Evolutionary conservation across 2,888 invertebrate species (phyloP), one percentile per base, ranked within the genome.

Genomic region (Drosophila austrosaltans): DNA sequence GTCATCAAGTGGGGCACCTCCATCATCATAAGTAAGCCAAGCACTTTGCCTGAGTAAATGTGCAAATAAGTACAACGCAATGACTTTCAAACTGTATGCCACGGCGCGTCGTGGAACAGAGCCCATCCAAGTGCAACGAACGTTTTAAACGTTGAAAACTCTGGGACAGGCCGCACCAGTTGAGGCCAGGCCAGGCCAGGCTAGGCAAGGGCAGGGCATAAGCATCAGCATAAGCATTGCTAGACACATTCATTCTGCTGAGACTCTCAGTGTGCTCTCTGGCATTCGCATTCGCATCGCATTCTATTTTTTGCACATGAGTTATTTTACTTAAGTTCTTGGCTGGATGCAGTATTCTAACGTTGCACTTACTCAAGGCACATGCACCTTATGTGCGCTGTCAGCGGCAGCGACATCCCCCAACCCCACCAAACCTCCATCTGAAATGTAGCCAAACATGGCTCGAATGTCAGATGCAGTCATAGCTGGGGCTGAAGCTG

Each of bases 241-340:
- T 76, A 73, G 74, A 76, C 80, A 74, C 69, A 85, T 72, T 74
- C 75, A 63, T 67, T 68, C 61, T 67, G 25, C 48, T 59, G 42
- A 25, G 25, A 36, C 25, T 69, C 40, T 58, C 42, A 25, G 28
- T 58, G 39, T 54, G 53, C 63, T 63, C 54, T 66, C 63, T 64
- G 63, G 56, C 63, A 79, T 63, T 69, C 69, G 62, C 65, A 30
- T 30, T 30, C 30, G 30, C 30, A 30, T 30, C 30, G 30, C 30
- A 78, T 63, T 68, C 72, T 71, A 79, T 81, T 80, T 48, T 84
- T 79, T 88, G 82, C 89, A 83, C 83, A 83, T 83, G 83, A 83
- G 83, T 88, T 83, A 83, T 86, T 82, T 83, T 83, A 88, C 83
- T 83, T 88, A 83, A 86, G 83, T 88, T 88, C 80, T 80, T 82